Evolutionary conservation across 2,888 invertebrate genomes (phyloP), one percentile per base, ranked within the genome.

Genomic region (Allygus modestus): DNA sequence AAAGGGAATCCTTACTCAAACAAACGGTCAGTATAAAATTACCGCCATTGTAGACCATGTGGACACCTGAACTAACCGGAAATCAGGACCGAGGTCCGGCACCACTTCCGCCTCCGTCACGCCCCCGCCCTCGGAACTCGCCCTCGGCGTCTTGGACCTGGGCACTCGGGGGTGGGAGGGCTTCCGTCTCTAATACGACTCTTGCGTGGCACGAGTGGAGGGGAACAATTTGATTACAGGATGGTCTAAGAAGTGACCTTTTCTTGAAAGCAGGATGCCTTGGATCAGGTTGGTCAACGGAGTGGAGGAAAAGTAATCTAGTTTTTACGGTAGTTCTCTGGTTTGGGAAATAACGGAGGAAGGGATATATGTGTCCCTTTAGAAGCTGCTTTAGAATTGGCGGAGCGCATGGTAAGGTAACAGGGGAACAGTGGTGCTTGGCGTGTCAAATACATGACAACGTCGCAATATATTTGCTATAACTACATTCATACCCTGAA

Each of bases 71-170:
- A 73, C 43, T 73, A 73, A 73, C 73, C 73, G 73, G 73, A 73
- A 73, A 73, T 73, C 73, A 73, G 73, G 41, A 41, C 37, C 69
- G 37, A 41, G 73, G 43, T 73, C 73, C 73, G 37, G 73, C n/a
- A 73, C 73, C 73, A 73, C 73, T 73, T 73, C 73, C 73, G 73
- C 41, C 73, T 17, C 73, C 69, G 69, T 37, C 69, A 69, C 69
- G 33, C 33, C 31, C n/a, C 69, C 69, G 69, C 33, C 65, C 12
- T 23, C 65, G n/a, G n/a, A n/a, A 4, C 23, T 17, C 26, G 31
- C 17, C 26, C 20, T 23, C n/a, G 69, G 33, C 31, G n/a, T 20
- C 28, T 31, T 15, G 28, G 28, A 9, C 31, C 31, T 2, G 26
- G 31, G 12, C 65, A 15, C 9, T 28, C 15, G 28, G 65, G 65